Evolutionary conservation across 2,888 invertebrate species (phyloP).

Genomic region (Rotaria socialis): DNA sequence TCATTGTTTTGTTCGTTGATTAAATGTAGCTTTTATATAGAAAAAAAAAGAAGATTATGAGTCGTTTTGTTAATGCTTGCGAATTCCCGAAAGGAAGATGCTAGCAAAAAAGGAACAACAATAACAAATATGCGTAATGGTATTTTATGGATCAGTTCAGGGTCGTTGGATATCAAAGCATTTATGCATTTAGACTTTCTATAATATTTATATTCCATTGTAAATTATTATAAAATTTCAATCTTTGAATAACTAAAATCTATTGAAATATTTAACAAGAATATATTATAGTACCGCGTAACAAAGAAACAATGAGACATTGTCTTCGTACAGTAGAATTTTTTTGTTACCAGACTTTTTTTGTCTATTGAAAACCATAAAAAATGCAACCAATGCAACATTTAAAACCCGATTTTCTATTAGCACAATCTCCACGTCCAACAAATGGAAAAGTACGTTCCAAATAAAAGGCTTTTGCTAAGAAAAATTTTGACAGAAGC

Average conservation of each 20-base stretch:
- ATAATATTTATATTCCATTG: background rate
- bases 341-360: background rate
- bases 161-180: background rate
- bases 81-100: background rate
- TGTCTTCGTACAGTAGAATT: background rate
- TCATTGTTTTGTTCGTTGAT: background rate
- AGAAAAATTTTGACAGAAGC: too few relatives aligned
- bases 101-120: background rate
- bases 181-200: background rate
- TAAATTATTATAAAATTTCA: background rate
- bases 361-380: background rate
- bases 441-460: background rate
- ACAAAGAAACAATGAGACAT: conserved; percentile 6
- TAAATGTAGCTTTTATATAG: background rate
- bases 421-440: background rate
- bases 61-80: background rate
- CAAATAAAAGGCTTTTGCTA: too few relatives aligned
- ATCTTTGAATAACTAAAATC: background rate
- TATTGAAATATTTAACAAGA: background rate
- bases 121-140: background rate
- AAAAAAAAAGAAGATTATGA: background rate
- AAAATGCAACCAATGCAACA: background rate
- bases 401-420: background rate
- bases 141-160: background rate
- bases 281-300: background rate